Evolutionary conservation across 2,888 invertebrate genomes (phyloP).

Genomic region (Caenorhabditis virilis): DNA sequence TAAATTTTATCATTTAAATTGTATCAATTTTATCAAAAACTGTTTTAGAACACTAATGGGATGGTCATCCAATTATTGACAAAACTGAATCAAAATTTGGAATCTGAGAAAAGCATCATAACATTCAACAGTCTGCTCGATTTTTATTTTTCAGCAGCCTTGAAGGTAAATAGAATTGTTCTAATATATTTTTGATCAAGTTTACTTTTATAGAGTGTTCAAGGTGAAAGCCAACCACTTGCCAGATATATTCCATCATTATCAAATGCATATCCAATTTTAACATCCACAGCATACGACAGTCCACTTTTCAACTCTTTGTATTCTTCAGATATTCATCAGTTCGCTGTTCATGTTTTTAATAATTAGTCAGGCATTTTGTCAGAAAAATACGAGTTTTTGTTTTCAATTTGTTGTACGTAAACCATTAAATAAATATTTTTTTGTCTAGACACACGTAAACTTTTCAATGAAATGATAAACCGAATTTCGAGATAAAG

Average conservation of each 20-base stretch:
- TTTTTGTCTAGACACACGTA: too few relatives aligned
- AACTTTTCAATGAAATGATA: too few relatives aligned
- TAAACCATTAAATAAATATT: too few relatives aligned
- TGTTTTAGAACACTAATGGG: slow-evolving; percentile 3
- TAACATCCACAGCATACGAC: slow-evolving; percentile 45
- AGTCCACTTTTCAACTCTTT: slow-evolving; percentile 46
- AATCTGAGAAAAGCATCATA: slow-evolving; percentile 30
- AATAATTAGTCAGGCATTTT: slow-evolving; percentile 31
- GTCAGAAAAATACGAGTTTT: too few relatives aligned
- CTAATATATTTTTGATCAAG: not conserved
- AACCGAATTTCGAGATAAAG: too few relatives aligned
- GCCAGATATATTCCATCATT: slow-evolving; percentile 43
- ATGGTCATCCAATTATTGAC: slow-evolving; percentile 36
- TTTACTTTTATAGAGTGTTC: slow-evolving; percentile 23
- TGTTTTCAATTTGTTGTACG: too few relatives aligned
- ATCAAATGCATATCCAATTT: slow-evolving; percentile 41
- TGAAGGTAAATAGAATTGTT: slow-evolving; percentile 26
- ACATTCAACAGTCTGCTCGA: slow-evolving; percentile 41
- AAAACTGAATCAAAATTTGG: slow-evolving; percentile 32
- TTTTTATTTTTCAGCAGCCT: slow-evolving; percentile 46
- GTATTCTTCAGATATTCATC: slow-evolving; percentile 50
- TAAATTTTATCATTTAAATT: slow-evolving; percentile 6
- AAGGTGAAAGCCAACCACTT: slow-evolving; percentile 18
- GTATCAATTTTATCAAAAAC: not conserved
- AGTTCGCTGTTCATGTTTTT: slow-evolving; percentile 49